These are phyloP conservation scores for Ophthalmolycus amberensis DNA, from an alignment of 2,113 vertebrate genomes.

Conservation along the genomic window DNA sequence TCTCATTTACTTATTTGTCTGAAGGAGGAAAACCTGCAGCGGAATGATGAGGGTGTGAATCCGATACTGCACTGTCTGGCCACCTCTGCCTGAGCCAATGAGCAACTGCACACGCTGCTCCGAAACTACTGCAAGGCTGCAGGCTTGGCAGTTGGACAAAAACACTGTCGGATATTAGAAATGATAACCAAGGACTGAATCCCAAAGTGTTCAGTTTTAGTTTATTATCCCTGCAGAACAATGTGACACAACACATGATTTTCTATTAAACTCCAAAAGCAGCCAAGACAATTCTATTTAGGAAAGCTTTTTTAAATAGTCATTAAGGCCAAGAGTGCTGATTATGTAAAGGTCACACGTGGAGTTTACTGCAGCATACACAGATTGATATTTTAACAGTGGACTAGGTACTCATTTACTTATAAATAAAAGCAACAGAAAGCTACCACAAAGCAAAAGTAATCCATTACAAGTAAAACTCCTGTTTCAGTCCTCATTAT, in stretches of 20 bases:
- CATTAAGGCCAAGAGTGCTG: background rate
- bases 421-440: background rate
- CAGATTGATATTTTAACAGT: background rate
- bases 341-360: background rate
- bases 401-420: background rate
- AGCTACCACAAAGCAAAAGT: background rate
- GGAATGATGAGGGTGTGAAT: constrained; percentile 51
- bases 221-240: background rate
- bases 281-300: background rate
- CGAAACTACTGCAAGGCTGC: constrained; percentile 55
- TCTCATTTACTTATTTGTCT: background rate
- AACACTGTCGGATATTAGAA: background rate
- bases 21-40: background rate
- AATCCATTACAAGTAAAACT: background rate
- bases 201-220: background rate
- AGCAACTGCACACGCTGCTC: constrained; percentile 31
- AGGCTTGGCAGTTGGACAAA: background rate
- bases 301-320: background rate
- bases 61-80: constrained; percentile 64
- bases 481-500: background rate
- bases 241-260: background rate
- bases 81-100: constrained; percentile 63
- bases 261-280: background rate
- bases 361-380: background rate
- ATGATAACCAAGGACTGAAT: background rate